These are phyloP conservation scores for Okapia johnstoni DNA, from an alignment of 2,113 vertebrate species.

Conservation along the genomic window DNA sequence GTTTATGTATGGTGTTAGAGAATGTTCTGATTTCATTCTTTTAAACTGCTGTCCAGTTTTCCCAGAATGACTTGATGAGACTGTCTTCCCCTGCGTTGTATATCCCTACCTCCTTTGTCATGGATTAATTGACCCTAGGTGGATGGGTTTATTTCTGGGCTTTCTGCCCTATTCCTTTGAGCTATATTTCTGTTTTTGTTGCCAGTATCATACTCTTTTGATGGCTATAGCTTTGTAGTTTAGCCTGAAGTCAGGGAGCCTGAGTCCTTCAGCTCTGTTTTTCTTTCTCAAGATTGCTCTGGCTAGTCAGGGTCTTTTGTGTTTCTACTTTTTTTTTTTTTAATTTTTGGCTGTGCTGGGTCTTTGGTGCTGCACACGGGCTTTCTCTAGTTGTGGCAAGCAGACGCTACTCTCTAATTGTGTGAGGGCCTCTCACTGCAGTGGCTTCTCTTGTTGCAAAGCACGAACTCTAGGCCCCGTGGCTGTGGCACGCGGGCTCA, in stretches of 20 bases:
- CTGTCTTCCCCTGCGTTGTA: background rate
- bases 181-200: background rate
- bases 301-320: background rate
- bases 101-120: background rate
- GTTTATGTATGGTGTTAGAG: background rate
- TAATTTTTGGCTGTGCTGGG: background rate
- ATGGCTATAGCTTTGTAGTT: background rate
- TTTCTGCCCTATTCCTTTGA: background rate
- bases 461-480: background rate
- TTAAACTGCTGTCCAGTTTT: background rate
- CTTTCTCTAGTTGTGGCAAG: background rate
- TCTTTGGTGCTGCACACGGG: background rate
- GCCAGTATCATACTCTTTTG: background rate
- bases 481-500: fast-evolving
- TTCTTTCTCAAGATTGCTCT: background rate
- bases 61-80: background rate
- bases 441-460: background rate
- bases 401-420: background rate
- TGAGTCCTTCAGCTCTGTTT: background rate
- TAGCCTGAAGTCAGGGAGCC: background rate
- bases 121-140: background rate
- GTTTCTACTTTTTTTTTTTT: background rate
- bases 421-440: background rate
- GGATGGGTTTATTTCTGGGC: background rate
- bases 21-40: background rate